These are phyloP conservation scores for Cardiocondyla obscurior DNA, from an alignment of 1,140 invertebrate genomes.

Conservation along the genomic window DNA sequence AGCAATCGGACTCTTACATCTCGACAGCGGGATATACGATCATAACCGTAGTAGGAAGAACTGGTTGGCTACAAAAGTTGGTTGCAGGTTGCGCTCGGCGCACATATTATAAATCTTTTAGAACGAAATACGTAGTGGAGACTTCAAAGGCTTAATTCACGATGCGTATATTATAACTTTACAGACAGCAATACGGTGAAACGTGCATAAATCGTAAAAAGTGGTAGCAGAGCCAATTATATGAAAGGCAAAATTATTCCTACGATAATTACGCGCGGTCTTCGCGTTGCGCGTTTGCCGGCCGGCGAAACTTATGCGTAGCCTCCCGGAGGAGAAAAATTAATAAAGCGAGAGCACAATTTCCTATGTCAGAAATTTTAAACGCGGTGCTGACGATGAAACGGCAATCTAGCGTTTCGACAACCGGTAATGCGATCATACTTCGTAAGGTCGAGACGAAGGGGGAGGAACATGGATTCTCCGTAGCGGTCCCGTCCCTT, in stretches of 20 bases:
- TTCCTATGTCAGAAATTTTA: not conserved
- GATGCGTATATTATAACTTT: slow-evolving; percentile 25
- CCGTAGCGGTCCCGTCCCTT: slow-evolving; percentile 43
- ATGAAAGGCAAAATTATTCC: not conserved
- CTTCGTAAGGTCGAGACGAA: slow-evolving; percentile 36
- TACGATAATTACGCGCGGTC: not conserved
- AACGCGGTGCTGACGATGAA: slow-evolving; percentile 51
- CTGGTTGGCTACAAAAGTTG: slow-evolving; percentile 47
- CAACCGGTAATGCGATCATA: slow-evolving; percentile 68
- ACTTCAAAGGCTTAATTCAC: slow-evolving; percentile 47
- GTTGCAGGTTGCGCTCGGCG: slow-evolving; percentile 22
- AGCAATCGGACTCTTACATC: slow-evolving; percentile 47
- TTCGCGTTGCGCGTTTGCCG: not conserved
- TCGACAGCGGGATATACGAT: slow-evolving; percentile 34
- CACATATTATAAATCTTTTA: slow-evolving; percentile 50
- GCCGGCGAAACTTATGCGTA: not conserved
- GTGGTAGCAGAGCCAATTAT: not conserved
- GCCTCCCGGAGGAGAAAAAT: not conserved
- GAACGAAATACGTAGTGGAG: slow-evolving; percentile 35
- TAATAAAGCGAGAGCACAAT: not conserved
- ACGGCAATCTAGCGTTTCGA: slow-evolving; percentile 62
- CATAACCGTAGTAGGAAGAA: slow-evolving; percentile 41
- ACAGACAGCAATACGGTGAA: not conserved
- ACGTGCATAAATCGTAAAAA: slow-evolving; percentile 7
- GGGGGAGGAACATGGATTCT: slow-evolving; percentile 13